phyloP scores from a whole-genome alignment of 2,113 vertebrate genomes.

The Motacilla alba region DNA sequence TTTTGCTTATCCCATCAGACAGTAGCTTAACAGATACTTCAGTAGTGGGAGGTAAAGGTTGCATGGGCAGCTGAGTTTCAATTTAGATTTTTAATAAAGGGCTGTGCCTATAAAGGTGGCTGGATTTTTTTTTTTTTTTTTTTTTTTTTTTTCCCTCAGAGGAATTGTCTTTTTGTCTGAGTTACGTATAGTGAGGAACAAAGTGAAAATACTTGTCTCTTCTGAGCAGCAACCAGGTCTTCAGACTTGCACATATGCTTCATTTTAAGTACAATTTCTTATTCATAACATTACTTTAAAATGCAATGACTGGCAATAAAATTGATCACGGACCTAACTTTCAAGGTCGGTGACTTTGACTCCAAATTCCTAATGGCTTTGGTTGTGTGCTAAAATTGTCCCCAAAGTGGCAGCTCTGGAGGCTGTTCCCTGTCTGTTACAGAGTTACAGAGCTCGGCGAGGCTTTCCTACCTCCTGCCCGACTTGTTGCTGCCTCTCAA shows the following conservation, averaged over 20 bases:
- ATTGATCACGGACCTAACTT: background rate
- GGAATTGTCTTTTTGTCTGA: background rate
- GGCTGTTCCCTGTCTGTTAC: background rate
- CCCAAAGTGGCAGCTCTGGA: background rate
- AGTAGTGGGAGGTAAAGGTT: constrained; percentile 15
- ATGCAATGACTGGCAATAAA: background rate
- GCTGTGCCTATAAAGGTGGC: background rate
- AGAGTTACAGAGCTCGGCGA: background rate
- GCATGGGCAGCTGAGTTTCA: constrained; percentile 22
- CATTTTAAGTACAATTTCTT: background rate
- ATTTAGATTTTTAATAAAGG: constrained; percentile 49
- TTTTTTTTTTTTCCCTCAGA: background rate
- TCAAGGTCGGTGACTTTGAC: background rate
- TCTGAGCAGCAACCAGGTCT: background rate
- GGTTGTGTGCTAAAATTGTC: background rate
- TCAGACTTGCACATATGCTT: background rate
- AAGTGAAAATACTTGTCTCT: background rate
- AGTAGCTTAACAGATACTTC: background rate
- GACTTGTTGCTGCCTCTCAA: background rate
- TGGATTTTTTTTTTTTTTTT: background rate
- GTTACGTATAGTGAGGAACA: background rate
- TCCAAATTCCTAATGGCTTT: background rate
- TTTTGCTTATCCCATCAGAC: background rate
- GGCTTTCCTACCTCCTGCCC: background rate
- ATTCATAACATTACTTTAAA: background rate